Percentiles rank a stretch among this genome's conserved stretches.
phyloP scores from a whole-genome alignment of 1,140 invertebrate species.

The Leptopilina boulardi region DNA sequence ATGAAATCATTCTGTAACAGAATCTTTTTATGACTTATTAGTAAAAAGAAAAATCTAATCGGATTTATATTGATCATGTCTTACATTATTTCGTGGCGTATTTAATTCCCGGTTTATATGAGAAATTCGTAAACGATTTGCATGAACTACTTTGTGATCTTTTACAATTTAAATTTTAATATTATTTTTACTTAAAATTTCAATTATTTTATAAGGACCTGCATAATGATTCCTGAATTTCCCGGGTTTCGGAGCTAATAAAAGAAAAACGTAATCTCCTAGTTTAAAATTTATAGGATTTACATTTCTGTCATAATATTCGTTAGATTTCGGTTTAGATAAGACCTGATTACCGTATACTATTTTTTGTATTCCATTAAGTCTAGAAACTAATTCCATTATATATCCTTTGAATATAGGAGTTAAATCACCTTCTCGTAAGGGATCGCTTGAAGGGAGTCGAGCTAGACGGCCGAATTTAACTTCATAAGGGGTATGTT shows the following conservation, averaged over 20 bases:
- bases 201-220: background rate
- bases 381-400: background rate
- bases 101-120: background rate
- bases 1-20: background rate
- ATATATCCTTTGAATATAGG: constrained; percentile 22
- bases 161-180: background rate
- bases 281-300: constrained; percentile 16
- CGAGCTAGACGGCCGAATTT: background rate
- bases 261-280: constrained; percentile 28
- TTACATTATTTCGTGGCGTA: too few relatives aligned
- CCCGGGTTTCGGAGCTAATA: background rate
- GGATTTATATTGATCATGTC: too few relatives aligned
- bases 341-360: background rate
- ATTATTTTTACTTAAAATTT: background rate
- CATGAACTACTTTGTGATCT: constrained; percentile 34
- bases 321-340: constrained; percentile 29
- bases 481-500: background rate
- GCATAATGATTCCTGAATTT: background rate
- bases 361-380: constrained; percentile 1
- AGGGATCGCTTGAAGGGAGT: background rate
- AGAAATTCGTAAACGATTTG: background rate
- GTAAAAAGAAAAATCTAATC: too few relatives aligned
- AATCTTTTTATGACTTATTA: too few relatives aligned
- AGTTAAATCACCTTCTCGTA: background rate
- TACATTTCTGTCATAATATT: constrained; percentile 15